phyloP scores from a whole-genome alignment of 2,888 invertebrate species.

The Byasa hedistus region DNA sequence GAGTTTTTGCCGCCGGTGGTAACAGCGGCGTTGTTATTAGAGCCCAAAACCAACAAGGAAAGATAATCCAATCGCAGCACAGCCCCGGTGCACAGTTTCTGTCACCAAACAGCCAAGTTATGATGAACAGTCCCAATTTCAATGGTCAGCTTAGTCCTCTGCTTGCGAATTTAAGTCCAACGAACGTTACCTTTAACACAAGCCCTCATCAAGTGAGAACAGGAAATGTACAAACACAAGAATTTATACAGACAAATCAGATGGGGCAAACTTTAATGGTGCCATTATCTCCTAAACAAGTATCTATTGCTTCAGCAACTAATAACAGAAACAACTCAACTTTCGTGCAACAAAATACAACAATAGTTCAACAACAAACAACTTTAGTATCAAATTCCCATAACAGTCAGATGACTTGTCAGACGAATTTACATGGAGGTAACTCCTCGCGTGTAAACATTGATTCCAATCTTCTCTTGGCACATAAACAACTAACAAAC shows the following conservation, averaged over 20 bases:
- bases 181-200: slow-evolving; percentile 82
- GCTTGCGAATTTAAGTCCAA: slow-evolving; percentile 86
- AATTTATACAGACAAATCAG: slow-evolving; percentile 85
- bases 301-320: slow-evolving; percentile 74
- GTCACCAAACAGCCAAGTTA: slow-evolving; percentile 87
- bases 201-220: slow-evolving; percentile 74
- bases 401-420: slow-evolving; percentile 55
- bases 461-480: slow-evolving; percentile 80
- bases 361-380: slow-evolving; percentile 90
- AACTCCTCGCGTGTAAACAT: slow-evolving; percentile 75
- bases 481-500: slow-evolving; percentile 51
- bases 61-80: slow-evolving; percentile 84
- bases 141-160: slow-evolving; percentile 90
- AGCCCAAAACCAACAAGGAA: slow-evolving; percentile 86
- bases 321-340: slow-evolving; percentile 83
- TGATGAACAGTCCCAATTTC: slow-evolving; percentile 86
- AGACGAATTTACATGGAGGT: slow-evolving; percentile 51
- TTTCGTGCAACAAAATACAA: slow-evolving; percentile 91
- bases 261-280: slow-evolving; percentile 87
- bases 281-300: slow-evolving; percentile 82
- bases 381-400: slow-evolving; percentile 87
- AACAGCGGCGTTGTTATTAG: slow-evolving; percentile 90
- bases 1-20: slow-evolving; percentile 81
- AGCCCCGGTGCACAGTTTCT: slow-evolving; percentile 86
- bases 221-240: slow-evolving; percentile 82